Evolutionary conservation across 2,888 invertebrate species (phyloP).

Genomic region (Antheraea assamensis): DNA sequence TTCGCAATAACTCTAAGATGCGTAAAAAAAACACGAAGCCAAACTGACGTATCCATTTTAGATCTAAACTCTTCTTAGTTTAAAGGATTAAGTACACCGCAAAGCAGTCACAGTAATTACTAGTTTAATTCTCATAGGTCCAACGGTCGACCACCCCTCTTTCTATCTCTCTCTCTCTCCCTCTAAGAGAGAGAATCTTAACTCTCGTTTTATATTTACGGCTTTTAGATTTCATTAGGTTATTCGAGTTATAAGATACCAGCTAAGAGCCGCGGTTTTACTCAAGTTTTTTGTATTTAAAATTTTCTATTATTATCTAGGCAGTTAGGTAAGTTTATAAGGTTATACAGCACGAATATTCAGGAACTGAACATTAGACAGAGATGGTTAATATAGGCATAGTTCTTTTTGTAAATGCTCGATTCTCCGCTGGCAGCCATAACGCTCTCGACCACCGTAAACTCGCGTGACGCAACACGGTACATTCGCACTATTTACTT

Average conservation of each 20-base stretch:
- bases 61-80: not conserved
- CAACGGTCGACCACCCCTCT: constrained; percentile 21
- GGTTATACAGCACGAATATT: too few species aligned
- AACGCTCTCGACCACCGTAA: too few species aligned
- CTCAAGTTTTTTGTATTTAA: too few species aligned
- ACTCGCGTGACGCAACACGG: too few species aligned
- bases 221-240: not conserved
- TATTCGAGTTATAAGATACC: not conserved
- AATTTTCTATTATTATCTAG: too few species aligned
- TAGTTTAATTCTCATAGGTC: constrained; percentile 50
- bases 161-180: not conserved
- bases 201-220: not conserved
- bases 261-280: too few species aligned
- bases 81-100: constrained; percentile 39
- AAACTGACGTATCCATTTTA: not conserved
- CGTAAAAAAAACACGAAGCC: not conserved
- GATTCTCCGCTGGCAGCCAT: too few species aligned
- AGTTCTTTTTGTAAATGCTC: too few species aligned
- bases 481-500: too few species aligned
- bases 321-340: too few species aligned
- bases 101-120: constrained; percentile 57
- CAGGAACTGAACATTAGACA: too few species aligned
- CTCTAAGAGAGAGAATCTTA: not conserved
- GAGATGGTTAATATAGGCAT: too few species aligned
- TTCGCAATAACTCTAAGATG: not conserved